Evolutionary conservation across 2,888 invertebrate species (phyloP), one percentile per base, ranked within the genome.

Genomic region (Leptodirus hochenwartii): DNA sequence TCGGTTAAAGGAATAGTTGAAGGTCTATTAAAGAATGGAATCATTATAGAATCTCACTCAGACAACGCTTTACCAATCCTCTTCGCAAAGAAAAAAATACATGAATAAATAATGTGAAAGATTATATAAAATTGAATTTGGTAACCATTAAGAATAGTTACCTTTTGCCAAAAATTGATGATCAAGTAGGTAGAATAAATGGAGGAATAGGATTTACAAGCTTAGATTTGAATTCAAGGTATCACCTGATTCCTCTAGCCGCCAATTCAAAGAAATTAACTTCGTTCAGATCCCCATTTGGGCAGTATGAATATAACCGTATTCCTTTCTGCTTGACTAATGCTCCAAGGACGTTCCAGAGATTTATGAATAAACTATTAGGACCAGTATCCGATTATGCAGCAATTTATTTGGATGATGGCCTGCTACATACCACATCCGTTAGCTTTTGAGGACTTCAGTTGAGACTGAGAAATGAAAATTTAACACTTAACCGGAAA

Each of bases 261-360:
- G n/a, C 30, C 12, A 37, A 41, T 4, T 44, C 43, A 15, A 41
- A 41, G 6, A 35, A 34, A 3, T 45, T 42, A 14, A 51, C 47
- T 1, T 45, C 43, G 2, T 46, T 49, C 20, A 38, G 41, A 3
- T 50, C 47, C 4, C 43, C 41, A 1, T 44, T 44, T 15, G 47
- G 47, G 4, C 34, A 47, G 4, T 51, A 39, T 26, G 43, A 52
- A 37, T 48, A 42, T 28, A 27, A 37, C 3, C 29, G 40, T 1
- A 41, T 47, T 42, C 43, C 46, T 4, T 53, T 51, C 32, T 49
- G 49, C 4, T 34, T 50, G 4, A 27, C 40, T 2, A 50, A 51
- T 29, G 47, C 47, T 2, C 46, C 47, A 5, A 37, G 40, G 14
- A 41, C 42, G 12, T 53, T 50, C 35, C 47, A 47, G 30, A 30